These are phyloP conservation scores for Furcifer pardalis DNA, from an alignment of 2,797 vertebrate species.

Conservation along the genomic window DNA sequence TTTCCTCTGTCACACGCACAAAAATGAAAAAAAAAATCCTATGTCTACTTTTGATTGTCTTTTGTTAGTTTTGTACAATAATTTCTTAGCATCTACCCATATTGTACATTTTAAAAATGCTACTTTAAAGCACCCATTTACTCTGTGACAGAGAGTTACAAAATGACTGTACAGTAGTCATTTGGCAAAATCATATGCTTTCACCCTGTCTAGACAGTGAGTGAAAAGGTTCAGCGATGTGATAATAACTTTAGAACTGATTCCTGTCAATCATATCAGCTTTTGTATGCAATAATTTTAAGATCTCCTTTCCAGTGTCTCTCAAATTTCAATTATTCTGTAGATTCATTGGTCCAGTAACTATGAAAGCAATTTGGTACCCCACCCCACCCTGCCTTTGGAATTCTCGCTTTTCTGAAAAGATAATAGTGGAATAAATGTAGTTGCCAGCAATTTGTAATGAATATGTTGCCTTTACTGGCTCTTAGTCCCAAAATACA, in stretches of 20 bases:
- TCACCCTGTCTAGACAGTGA: not conserved
- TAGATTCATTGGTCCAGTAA: not conserved
- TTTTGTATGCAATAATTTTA: not conserved
- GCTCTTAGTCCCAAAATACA: slow-evolving; percentile 5
- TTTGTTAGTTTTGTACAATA: too few species aligned
- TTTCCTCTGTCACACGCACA: too few species aligned
- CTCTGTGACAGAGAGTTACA: not conserved
- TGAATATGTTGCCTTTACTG: slow-evolving; percentile 19
- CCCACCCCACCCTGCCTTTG: not conserved
- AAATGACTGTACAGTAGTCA: not conserved
- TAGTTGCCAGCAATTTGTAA: slow-evolving; percentile 6
- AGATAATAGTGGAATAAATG: slow-evolving; percentile 4
- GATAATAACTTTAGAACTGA: not conserved
- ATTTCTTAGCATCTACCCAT: not conserved
- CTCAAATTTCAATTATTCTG: not conserved
- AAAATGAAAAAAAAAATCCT: too few species aligned
- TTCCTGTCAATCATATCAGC: not conserved
- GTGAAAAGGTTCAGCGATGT: not conserved
- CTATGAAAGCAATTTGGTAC: not conserved
- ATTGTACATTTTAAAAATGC: not conserved
- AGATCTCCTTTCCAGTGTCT: not conserved
- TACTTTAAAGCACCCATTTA: not conserved
- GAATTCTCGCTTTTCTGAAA: slow-evolving; percentile 4
- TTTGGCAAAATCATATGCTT: not conserved
- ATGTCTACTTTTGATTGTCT: too few species aligned